Conservation (phyloP, 2,888 invertebrate species). For the Chrysolina americana region DNA sequence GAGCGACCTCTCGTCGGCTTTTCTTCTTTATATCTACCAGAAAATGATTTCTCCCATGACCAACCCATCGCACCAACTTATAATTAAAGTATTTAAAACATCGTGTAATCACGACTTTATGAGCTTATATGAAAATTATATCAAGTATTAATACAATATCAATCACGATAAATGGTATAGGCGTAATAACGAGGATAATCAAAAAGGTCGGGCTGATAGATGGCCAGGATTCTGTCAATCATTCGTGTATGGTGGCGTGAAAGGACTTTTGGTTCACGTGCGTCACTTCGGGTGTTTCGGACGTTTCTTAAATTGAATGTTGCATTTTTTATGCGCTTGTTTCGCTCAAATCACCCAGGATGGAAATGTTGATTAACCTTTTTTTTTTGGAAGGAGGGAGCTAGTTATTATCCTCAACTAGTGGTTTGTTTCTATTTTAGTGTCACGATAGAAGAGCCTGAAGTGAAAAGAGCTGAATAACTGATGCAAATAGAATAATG, state of each 20-base stretch:
- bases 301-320: conserved; percentile 12
- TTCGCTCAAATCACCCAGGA: not conserved
- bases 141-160: conserved; percentile 57
- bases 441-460: no score
- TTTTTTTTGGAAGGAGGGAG: not conserved
- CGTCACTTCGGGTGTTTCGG: not conserved
- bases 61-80: conserved; percentile 52
- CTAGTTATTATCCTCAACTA: not conserved
- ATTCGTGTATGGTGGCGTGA: conserved; percentile 25
- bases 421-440: no score
- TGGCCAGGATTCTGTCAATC: conserved; percentile 45
- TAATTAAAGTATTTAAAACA: conserved; percentile 57
- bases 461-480: no score
- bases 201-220: conserved; percentile 45
- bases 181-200: conserved; percentile 45
- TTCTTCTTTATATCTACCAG: conserved; percentile 43
- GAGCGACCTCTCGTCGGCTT: conserved; percentile 39
- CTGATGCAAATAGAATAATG: no score
- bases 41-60: conserved; percentile 52
- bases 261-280: not conserved
- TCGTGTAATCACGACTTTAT: conserved; percentile 51
- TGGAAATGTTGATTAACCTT: not conserved
- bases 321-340: not conserved
- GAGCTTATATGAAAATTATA: conserved; percentile 54
- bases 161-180: conserved; percentile 54